Evolutionary conservation across 2,888 invertebrate species (phyloP).

Genomic region (Amblyjoppa fuscipennis): DNA sequence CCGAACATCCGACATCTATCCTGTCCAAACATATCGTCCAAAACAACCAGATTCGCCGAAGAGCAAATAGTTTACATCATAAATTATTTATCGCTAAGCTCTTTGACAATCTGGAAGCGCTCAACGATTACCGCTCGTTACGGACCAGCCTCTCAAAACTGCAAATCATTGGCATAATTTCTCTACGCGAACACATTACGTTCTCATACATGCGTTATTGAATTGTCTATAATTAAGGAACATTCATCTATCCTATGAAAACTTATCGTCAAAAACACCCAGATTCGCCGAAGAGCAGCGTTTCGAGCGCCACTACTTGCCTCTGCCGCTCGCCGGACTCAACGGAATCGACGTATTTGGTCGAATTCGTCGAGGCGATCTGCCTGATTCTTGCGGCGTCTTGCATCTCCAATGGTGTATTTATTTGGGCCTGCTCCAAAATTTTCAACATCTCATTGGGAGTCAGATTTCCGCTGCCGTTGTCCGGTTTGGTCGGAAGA

Average conservation of each 20-base stretch:
- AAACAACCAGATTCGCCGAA: slow-evolving; percentile 80
- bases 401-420: slow-evolving; percentile 74
- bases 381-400: slow-evolving; percentile 71
- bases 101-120: slow-evolving; percentile 58
- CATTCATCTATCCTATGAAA: slow-evolving; percentile 12
- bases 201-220: neutral
- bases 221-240: slow-evolving; percentile 12
- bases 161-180: slow-evolving; percentile 5
- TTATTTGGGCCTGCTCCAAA: slow-evolving; percentile 82
- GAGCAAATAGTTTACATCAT: slow-evolving; percentile 70
- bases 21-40: slow-evolving; percentile 71
- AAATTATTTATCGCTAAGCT: slow-evolving; percentile 21
- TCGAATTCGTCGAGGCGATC: slow-evolving; percentile 47
- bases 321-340: slow-evolving; percentile 76
- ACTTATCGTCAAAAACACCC: slow-evolving; percentile 75
- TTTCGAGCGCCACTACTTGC: slow-evolving; percentile 82
- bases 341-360: slow-evolving; percentile 55
- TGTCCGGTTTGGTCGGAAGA: slow-evolving; percentile 60
- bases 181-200: slow-evolving; percentile 18
- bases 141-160: slow-evolving; percentile 32
- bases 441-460: slow-evolving; percentile 81
- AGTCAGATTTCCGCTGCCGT: slow-evolving; percentile 71
- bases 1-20: slow-evolving; percentile 12
- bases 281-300: slow-evolving; percentile 82
- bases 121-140: slow-evolving; percentile 1